Conservation (phyloP, 1,140 invertebrate species). For the Yoshiicerus persimilis region DNA sequence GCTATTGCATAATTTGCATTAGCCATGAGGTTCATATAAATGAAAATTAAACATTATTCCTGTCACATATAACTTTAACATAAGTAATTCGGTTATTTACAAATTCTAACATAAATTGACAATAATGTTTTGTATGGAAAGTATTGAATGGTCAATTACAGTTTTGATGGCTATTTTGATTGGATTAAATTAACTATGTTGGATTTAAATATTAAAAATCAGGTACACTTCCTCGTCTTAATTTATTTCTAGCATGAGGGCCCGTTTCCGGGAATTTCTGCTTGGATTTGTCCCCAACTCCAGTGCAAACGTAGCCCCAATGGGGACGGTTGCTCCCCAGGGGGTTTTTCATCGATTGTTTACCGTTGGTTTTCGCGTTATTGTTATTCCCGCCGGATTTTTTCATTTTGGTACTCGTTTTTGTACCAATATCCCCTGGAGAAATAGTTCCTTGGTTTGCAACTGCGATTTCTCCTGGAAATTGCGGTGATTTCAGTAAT, state of each 20-base stretch:
- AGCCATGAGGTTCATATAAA: no score
- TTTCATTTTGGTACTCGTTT: neutral
- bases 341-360: neutral
- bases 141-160: no score
- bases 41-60: no score
- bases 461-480: no score
- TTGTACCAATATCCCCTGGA: neutral
- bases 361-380: neutral
- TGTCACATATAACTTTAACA: no score
- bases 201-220: slow-evolving; percentile 29
- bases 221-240: slow-evolving; percentile 39
- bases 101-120: no score
- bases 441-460: neutral
- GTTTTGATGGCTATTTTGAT: no score
- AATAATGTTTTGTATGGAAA: no score
- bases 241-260: neutral
- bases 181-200: neutral
- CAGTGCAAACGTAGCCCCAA: slow-evolving; percentile 44
- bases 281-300: slow-evolving; percentile 33
- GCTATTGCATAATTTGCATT: no score
- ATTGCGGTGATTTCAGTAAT: neutral
- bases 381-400: neutral
- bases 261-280: slow-evolving; percentile 29
- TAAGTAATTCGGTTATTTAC: no score
- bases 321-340: neutral